Percentiles rank a stretch among this genome's conserved stretches.
phyloP scores from a whole-genome alignment of 2,888 invertebrate genomes.

The Drosophila anceps region DNA sequence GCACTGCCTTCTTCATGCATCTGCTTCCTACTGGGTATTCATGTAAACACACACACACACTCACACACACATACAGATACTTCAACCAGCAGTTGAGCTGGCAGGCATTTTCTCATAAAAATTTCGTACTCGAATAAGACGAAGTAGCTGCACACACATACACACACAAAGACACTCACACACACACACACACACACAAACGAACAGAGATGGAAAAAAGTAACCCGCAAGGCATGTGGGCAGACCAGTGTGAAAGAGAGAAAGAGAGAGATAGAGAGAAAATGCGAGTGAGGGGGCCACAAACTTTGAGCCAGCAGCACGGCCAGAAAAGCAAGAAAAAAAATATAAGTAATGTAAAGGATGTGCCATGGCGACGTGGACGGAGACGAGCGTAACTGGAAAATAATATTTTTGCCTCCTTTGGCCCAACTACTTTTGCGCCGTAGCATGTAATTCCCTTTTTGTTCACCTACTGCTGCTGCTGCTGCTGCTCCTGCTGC shows the following conservation, averaged over 20 bases:
- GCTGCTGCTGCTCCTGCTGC: conserved; percentile 14
- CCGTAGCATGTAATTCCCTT: conserved; percentile 56
- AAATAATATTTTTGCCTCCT: conserved; percentile 83
- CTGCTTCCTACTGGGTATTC: conserved; percentile 44
- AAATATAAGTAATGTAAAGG: conserved; percentile 74
- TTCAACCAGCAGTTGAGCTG: conserved; percentile 48
- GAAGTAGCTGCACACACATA: conserved; percentile 71
- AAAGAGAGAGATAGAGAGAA: not conserved
- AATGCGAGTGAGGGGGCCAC: conserved; percentile 26
- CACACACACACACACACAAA: conserved; percentile 23
- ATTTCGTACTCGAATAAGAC: conserved; percentile 79
- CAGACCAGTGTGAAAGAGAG: conserved; percentile 21
- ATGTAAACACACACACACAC: conserved; percentile 18
- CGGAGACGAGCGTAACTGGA: conserved; percentile 82
- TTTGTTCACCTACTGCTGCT: conserved; percentile 42
- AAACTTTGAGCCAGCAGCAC: conserved; percentile 76
- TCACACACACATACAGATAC: conserved; percentile 27
- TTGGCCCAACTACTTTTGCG: conserved; percentile 36
- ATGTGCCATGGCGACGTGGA: conserved; percentile 75
- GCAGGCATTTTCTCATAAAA: conserved; percentile 81
- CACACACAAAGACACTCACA: conserved; percentile 40
- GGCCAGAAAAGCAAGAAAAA: conserved; percentile 51
- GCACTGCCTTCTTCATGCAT: conserved; percentile 29
- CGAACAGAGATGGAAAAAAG: conserved; percentile 58
- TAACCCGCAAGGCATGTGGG: conserved; percentile 76